Base-by-base conservation (phyloP, 1,140 invertebrate species). In the Drosophila repletoides region DNA sequence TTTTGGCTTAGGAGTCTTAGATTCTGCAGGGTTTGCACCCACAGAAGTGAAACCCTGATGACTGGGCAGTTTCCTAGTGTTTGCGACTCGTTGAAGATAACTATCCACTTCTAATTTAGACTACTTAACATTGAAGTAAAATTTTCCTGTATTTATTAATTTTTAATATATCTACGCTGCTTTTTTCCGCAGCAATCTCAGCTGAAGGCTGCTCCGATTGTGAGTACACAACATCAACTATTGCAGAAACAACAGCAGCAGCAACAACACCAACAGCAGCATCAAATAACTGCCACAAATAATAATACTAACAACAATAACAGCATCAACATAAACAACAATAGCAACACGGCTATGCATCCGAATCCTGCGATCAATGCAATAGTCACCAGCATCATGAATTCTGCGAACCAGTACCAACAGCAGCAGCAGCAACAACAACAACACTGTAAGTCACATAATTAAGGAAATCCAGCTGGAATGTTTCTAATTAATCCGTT, bases 301-400 rank as follows among this genome's bases (percentile, higher is more conserved):
- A 65, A 65, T 12, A 90, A 51, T 9, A 60, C 10, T 40, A 56
- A 17, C 49, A 72, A 22, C 49, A 75, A 63, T 26, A 77, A 68
- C 55, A 72, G 29, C 15, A 76, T 51, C 3, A 75, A 38, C 21
- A 76, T 55, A 15, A 80, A 92, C 24, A 91, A 91, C 9, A 80
- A 70, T 38, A 80, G 64, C 21, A 89, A 92, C 22, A 91, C 92
- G 51, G 93, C 93, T 76, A 93, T 93, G 53, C 91, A 93, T 72
- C 92, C 93, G n/a, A 95, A 95, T 87, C 92, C 94, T 21, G 94
- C 94, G 41, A 95, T 95, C 68, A 95, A 92, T 87, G 95, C 94
- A 59, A 92, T 95, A 65, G 94, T 94, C 34, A 95, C 93, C 60
- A 95, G 94, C 83, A 92, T 95, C 6, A 95, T 95, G 94, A 95